Conservation (phyloP, 2,797 vertebrate genomes). For the Taeniopygia guttata region DNA sequence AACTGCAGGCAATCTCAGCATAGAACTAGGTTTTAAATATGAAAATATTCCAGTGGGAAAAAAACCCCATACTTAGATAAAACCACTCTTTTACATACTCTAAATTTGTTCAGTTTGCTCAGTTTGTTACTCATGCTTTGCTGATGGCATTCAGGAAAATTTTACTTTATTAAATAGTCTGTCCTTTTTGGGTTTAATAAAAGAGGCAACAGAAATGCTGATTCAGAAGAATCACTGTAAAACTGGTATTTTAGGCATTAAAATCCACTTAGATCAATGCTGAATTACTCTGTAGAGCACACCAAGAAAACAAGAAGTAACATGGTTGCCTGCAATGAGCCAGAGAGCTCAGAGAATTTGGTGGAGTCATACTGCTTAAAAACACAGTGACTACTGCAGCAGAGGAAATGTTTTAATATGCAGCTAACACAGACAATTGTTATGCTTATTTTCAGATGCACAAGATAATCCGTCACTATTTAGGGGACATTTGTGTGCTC, state of each 20-base stretch:
- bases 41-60: neutral
- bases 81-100: neutral
- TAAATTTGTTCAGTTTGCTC: constrained; percentile 28
- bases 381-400: constrained; percentile 51
- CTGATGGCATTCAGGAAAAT: neutral
- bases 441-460: constrained; percentile 67
- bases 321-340: neutral
- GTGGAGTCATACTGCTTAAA: constrained; percentile 28
- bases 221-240: neutral
- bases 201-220: neutral
- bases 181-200: neutral
- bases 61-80: neutral
- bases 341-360: neutral
- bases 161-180: neutral
- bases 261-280: neutral
- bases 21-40: neutral
- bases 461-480: constrained; percentile 62
- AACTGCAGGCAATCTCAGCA: neutral
- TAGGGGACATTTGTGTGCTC: constrained; percentile 65
- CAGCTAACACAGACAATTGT: constrained; percentile 49
- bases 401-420: constrained; percentile 53
- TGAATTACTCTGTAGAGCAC: neutral
- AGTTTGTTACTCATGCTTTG: constrained; percentile 15
- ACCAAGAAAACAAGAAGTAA: constrained; percentile 9
- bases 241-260: neutral